Base-by-base conservation (phyloP, 2,888 invertebrate species). In the Parochlus steinenii region DNA sequence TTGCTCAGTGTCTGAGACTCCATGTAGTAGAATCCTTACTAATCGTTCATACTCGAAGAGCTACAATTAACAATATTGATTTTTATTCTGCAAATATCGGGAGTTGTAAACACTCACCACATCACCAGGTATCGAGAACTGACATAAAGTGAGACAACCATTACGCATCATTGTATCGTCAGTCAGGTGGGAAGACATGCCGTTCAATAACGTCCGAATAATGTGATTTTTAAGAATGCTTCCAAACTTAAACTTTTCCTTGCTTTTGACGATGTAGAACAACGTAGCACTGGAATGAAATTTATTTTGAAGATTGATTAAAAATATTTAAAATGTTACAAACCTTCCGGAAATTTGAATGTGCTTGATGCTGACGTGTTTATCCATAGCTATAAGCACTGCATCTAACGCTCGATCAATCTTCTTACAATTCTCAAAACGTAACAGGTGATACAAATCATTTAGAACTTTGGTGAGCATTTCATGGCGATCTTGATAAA, bases 151-250 rank as follows among this genome's bases (percentile, higher is more conserved):
- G 40, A 95, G 67, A 57, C 93, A 93, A 33, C 92, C 92, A 58
- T 97, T 95, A 36, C 93, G 67, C 73, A 95, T 82, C 89, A 95
- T 90, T 17, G 85, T 89, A 45, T 83, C 79, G 52, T 92, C 89
- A 20, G 73, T 68, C 41, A 74, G 67, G 51, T 89, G 85, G 35
- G 73, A 69, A 46, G 79, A 79, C 90, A 93, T 92, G 12, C 82
- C 90, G 50, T 86, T 80, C 22, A 93, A 63, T 34, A 92, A 61
- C 1, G 82, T 76, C 2, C 74, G 71, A 36, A 92, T 81, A 39
- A 90, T 82, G 47, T 75, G 71, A 49, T 73, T 67, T 50, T 83
- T 83, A 40, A 85, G 63, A 46, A 71, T 69, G 11, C 75, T 69
- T 18, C 76, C 77, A 43, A 86, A 68, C 44, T 71, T 68, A 5